Percentiles rank a stretch among this genome's conserved stretches.
phyloP scores from a whole-genome alignment of 2,888 invertebrate genomes.

The Phasia obesa region DNA sequence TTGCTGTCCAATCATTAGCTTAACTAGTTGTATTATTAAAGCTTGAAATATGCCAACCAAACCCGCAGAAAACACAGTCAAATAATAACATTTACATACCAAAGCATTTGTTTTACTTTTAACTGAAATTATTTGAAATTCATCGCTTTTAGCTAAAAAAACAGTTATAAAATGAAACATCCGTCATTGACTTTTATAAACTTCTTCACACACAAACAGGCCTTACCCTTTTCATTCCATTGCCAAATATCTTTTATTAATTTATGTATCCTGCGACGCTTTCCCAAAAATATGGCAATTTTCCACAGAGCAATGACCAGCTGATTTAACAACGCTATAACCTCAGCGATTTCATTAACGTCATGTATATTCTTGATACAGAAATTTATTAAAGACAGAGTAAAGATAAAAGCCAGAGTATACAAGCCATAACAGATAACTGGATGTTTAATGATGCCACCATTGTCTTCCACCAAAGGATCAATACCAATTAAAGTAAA shows the following conservation, averaged over 20 bases:
- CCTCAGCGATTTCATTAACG: conserved; percentile 6
- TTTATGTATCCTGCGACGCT: conserved; percentile 25
- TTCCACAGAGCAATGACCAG: conserved; percentile 33
- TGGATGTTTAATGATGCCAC: conserved; percentile 18
- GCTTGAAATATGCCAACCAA: conserved; percentile 4
- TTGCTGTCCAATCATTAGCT: background rate
- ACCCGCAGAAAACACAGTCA: background rate
- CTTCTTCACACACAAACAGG: background rate
- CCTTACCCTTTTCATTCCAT: conserved; percentile 44
- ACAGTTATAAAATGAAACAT: too few relatives aligned
- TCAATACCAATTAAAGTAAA: conserved; percentile 37
- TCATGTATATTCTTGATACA: conserved; percentile 10
- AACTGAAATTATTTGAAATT: conserved; percentile 23
- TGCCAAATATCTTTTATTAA: conserved; percentile 31
- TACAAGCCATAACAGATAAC: conserved; percentile 11
- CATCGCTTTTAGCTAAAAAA: background rate
- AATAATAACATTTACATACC: conserved; percentile 38
- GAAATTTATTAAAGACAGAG: conserved; percentile 13
- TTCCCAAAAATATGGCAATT: conserved; percentile 20
- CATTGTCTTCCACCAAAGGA: background rate
- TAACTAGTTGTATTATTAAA: conserved; percentile 7
- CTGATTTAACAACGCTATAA: conserved; percentile 38
- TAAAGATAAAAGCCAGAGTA: conserved; percentile 2
- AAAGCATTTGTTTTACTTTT: background rate
- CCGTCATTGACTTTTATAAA: background rate